These are phyloP conservation scores for Rhinopomastus cyanomelas DNA, from an alignment of 2,113 vertebrate species.

Conservation along the genomic window DNA sequence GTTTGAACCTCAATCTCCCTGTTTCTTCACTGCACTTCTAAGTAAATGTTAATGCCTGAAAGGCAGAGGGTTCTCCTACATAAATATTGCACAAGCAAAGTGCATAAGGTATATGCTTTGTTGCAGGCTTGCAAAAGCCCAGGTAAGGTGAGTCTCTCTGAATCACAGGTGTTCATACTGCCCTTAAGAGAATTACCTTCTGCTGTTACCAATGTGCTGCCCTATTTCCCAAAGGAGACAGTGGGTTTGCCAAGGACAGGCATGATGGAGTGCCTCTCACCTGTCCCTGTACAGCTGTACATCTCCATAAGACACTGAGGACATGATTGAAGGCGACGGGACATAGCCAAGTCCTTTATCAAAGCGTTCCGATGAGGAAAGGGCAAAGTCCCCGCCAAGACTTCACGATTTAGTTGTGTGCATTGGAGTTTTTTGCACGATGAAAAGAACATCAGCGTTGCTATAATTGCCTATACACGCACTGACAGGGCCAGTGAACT, in stretches of 20 bases:
- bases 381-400: not conserved
- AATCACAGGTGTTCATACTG: not conserved
- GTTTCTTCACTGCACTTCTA: not conserved
- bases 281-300: not conserved
- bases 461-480: not conserved
- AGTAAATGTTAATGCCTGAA: not conserved
- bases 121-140: not conserved
- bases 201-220: not conserved
- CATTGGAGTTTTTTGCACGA: not conserved
- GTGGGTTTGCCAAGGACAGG: not conserved
- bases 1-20: not conserved
- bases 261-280: not conserved
- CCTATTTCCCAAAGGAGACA: not conserved
- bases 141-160: not conserved
- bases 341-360: not conserved
- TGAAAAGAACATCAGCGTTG: not conserved
- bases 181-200: not conserved
- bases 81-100: not conserved
- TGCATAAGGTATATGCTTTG: not conserved
- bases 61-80: not conserved
- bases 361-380: not conserved
- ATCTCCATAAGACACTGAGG: not conserved
- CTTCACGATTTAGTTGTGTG: not conserved
- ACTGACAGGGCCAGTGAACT: not conserved
- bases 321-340: fast-evolving